Base-by-base conservation (phyloP, 2,888 invertebrate species). In the Lamellibrachia satsuma region DNA sequence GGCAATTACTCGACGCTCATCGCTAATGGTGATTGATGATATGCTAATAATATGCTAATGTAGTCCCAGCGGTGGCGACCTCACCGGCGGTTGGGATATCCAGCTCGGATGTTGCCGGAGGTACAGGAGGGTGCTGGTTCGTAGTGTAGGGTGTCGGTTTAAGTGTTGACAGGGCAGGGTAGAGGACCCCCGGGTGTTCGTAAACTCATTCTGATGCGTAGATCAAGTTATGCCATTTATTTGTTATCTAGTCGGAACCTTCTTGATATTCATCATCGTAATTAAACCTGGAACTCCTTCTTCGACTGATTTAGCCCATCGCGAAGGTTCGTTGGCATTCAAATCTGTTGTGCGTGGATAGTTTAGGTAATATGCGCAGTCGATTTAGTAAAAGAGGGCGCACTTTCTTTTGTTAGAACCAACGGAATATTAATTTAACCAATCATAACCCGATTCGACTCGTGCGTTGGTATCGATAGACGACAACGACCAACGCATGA, bases 1-100 rank as follows among this genome's bases (percentile, higher is more conserved):
- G 75, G 75, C 75, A 75, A 75, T 75, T 75, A 75, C 4, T 75
- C 75, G 75, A 75, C 75, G 75, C 75, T 75, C 22, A 75, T 75
- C 75, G 75, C 75, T 75, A 75, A 75, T 75, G 75, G 75, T 75
- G 75, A 75, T 75, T 75, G 75, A 75, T 75, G 75, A 75, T 75
- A 75, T 75, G 75, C 75, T 75, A 75, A 75, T 75, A n/a, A 75
- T 75, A 75, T 75, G 75, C 22, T 75, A 75, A 75, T 75, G 22
- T 3, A 22, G 75, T 75, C 75, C 75, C 75, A 75, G 22, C 75
- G 75, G 75, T 75, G 75, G 75, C 75, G 75, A 75, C 75, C 75
- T 75, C 75, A 75, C 6, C 75, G 75, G 22, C 75, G 75, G 75
- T 22, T 75, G 75, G 6, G 75, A 75, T 75, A 75, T 22, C 22